Percentiles rank a stretch among this genome's conserved stretches.
phyloP scores from a whole-genome alignment of 2,797 vertebrate species.

The Amblyopsis hoosieri region DNA sequence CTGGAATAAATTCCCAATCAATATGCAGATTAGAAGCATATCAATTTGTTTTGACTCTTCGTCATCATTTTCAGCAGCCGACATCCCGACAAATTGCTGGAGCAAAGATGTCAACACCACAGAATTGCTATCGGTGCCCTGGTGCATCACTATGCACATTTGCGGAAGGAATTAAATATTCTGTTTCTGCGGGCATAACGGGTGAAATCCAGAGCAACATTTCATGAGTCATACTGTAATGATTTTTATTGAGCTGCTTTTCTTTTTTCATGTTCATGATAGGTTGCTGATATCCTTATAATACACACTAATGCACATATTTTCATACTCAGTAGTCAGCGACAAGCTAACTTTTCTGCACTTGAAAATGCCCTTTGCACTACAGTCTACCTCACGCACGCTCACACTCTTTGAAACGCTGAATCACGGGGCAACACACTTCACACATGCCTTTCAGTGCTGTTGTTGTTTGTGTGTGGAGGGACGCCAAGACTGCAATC shows the following conservation, averaged over 20 bases:
- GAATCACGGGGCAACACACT: constrained; percentile 25
- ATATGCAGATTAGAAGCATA: constrained; percentile 76
- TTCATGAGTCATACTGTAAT: not conserved
- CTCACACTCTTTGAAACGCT: constrained; percentile 11
- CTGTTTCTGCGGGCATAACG: not conserved
- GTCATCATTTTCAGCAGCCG: constrained; percentile 21
- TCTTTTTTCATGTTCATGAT: too few relatives aligned
- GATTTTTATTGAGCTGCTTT: too few relatives aligned
- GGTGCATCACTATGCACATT: constrained; percentile 4
- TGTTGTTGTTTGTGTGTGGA: not conserved
- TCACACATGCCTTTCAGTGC: constrained; percentile 26
- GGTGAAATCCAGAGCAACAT: not conserved
- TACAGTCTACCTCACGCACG: constrained; percentile 1
- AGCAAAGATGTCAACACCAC: constrained; percentile 36
- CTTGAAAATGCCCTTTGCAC: not conserved
- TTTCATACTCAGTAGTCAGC: too few relatives aligned
- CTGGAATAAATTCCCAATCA: constrained; percentile 80
- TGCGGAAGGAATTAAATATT: constrained; percentile 11
- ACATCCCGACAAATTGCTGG: constrained; percentile 19
- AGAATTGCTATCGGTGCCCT: constrained; percentile 24
- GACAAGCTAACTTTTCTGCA: constrained; percentile 5
- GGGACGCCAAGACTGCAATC: constrained; percentile 1
- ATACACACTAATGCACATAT: too few relatives aligned
- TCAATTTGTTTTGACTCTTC: constrained; percentile 67
- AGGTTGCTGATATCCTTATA: too few relatives aligned